Percentiles rank a stretch among this genome's conserved stretches.
Conservation (phyloP, 2,797 vertebrate genomes). For the Pithecia hirsuta region DNA sequence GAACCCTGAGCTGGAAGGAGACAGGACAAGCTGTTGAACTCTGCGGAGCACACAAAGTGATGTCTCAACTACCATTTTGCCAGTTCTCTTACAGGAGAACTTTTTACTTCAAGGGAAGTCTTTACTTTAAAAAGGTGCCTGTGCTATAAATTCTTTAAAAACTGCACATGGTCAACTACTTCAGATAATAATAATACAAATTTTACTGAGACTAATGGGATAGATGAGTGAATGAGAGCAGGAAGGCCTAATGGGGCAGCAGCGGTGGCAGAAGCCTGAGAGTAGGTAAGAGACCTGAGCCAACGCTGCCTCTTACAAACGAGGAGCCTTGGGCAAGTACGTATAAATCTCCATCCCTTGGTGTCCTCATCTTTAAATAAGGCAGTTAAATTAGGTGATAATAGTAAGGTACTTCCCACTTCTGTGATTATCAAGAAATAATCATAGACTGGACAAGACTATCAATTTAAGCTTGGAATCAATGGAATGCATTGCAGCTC, state of each 20-base stretch:
- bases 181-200: neutral
- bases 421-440: neutral
- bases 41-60: fast-evolving
- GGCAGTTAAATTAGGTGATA: neutral
- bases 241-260: neutral
- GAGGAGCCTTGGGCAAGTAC: neutral
- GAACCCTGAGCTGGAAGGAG: neutral
- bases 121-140: neutral
- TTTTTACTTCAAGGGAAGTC: neutral
- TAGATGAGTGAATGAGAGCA: fast-evolving
- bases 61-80: fast-evolving
- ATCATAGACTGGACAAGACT: neutral
- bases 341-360: fast-evolving
- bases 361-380: neutral
- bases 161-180: too few relatives aligned
- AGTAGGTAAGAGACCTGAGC: fast-evolving
- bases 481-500: fast-evolving
- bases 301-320: fast-evolving
- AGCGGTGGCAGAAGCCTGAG: neutral
- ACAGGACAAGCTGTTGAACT: too few relatives aligned
- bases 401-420: neutral
- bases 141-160: neutral
- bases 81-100: neutral
- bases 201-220: neutral
- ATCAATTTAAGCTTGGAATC: neutral